Evolutionary conservation across 2,113 vertebrate species (phyloP).

Genomic region (Dicaeum eximium): DNA sequence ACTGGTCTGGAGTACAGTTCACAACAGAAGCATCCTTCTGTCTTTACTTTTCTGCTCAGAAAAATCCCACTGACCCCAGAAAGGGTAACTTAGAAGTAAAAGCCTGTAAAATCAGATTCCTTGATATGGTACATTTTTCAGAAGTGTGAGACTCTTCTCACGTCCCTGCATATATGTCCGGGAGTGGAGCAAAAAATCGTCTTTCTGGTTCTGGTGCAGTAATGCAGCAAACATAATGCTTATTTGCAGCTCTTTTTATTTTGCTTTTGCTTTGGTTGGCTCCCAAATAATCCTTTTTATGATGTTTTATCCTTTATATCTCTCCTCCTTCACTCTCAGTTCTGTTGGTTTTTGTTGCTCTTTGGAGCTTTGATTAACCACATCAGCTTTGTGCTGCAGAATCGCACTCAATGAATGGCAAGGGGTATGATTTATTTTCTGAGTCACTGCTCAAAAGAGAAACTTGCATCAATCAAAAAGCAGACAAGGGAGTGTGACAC

Average conservation of each 20-base stretch:
- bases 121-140: neutral
- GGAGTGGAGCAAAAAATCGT: neutral
- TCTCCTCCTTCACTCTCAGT: neutral
- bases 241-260: conserved; percentile 28
- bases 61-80: neutral
- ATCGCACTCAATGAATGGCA: conserved; percentile 41
- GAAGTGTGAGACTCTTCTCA: neutral
- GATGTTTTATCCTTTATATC: conserved; percentile 30
- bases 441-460: conserved; percentile 58
- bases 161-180: neutral
- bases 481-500: conserved; percentile 53
- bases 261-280: neutral
- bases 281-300: conserved; percentile 53
- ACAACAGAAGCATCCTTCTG: neutral
- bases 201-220: neutral
- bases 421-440: conserved; percentile 61
- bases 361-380: conserved; percentile 60
- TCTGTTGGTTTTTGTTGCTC: conserved; percentile 42
- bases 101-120: neutral
- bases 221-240: neutral
- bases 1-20: neutral
- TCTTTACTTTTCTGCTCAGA: neutral
- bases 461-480: conserved; percentile 62
- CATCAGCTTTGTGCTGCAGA: conserved; percentile 10
- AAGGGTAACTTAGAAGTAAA: neutral